phyloP scores from a whole-genome alignment of 2,797 vertebrate genomes.

The Podarcis lilfordi region DNA sequence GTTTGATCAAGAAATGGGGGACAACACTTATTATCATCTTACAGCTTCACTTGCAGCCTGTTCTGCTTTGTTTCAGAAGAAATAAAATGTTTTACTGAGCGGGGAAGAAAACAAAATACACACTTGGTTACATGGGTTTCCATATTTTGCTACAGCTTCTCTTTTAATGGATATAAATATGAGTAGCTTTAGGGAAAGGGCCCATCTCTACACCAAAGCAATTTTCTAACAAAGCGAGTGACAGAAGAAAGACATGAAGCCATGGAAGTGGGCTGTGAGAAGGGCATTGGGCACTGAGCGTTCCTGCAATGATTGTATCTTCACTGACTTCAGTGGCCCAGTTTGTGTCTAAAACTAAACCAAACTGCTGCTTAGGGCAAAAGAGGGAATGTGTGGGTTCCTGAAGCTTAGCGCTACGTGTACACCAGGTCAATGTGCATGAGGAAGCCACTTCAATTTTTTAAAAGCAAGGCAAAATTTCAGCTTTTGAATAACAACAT shows the following conservation, averaged over 20 bases:
- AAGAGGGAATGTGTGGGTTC: no score
- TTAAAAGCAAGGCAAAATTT: slow-evolving; percentile 30
- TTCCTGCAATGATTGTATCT: neutral
- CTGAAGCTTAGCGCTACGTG: no score
- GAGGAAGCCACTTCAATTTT: slow-evolving; percentile 25
- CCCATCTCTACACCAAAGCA: neutral
- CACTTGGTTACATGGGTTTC: neutral
- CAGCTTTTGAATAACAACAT: slow-evolving; percentile 39
- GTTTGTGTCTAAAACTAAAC: no score
- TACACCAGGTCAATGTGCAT: neutral
- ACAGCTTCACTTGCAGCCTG: neutral
- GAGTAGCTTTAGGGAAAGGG: neutral
- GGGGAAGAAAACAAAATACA: neutral
- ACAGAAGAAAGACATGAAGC: neutral
- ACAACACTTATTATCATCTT: neutral
- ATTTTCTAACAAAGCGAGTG: neutral
- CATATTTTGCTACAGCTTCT: neutral
- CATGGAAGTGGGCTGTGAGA: neutral
- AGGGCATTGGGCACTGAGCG: neutral
- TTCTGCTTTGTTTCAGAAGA: neutral
- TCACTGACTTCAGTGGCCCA: neutral
- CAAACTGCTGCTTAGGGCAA: no score
- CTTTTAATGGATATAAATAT: slow-evolving; percentile 33
- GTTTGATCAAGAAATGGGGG: neutral
- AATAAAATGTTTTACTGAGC: neutral